phyloP scores from a whole-genome alignment of 2,888 invertebrate species.

The Lumbricus terrestris region DNA sequence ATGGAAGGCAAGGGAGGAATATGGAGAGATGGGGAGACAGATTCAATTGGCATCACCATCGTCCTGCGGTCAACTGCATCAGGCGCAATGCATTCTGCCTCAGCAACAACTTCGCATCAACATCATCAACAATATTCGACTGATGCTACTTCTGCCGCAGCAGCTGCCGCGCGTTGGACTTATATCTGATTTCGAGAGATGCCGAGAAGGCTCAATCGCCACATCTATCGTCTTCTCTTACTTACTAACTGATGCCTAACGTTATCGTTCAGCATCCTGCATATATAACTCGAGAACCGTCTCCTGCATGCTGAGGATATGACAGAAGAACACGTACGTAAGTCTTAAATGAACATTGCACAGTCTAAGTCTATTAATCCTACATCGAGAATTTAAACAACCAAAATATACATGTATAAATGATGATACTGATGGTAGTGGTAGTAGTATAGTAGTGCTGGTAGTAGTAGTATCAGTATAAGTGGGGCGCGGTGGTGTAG shows the following conservation, averaged over 20 bases:
- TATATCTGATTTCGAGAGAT: not conserved
- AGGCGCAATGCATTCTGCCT: not conserved
- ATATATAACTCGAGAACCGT: not conserved
- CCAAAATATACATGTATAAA: not conserved
- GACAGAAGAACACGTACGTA: not conserved
- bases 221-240: not conserved
- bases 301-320: not conserved
- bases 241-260: not conserved
- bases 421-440: not conserved
- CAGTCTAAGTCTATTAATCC: not conserved
- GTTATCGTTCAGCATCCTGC: not conserved
- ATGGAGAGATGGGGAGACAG: not conserved
- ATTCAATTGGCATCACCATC: not conserved
- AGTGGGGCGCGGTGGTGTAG: too few relatives aligned
- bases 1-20: not conserved
- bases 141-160: not conserved
- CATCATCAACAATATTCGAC: too few relatives aligned
- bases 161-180: not conserved
- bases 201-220: not conserved
- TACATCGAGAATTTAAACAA: not conserved
- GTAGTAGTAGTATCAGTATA: too few relatives aligned
- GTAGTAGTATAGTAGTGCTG: too few relatives aligned
- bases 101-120: not conserved
- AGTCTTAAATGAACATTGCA: not conserved
- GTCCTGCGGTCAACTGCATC: not conserved